Conservation (phyloP, 2,113 vertebrate species). For the Forbesichthys papilliferus region DNA sequence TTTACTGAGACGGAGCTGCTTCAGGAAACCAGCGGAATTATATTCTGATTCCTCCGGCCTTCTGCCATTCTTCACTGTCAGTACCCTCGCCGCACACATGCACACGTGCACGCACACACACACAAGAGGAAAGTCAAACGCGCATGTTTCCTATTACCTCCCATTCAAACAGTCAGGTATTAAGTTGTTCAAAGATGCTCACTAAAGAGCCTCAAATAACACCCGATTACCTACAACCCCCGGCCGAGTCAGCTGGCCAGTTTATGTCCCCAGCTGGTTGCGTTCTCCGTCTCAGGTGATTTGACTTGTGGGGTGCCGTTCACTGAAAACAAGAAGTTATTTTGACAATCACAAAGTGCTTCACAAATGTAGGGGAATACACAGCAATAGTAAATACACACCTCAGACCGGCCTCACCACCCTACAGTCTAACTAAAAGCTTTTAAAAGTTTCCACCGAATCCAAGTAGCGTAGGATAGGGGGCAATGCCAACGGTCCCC, state of each 20-base stretch:
- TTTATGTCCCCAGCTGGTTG: conserved; percentile 54
- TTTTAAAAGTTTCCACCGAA: no score
- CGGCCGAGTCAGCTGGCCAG: conserved; percentile 48
- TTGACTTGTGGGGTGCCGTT: conserved; percentile 52
- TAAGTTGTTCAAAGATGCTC: conserved; percentile 64
- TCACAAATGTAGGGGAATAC: no score
- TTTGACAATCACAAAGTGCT: no score
- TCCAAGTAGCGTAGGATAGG: no score
- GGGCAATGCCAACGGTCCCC: no score
- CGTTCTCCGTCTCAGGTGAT: conserved; percentile 54
- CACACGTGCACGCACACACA: conserved; percentile 16
- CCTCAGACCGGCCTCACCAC: no score
- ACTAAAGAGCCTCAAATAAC: conserved; percentile 58
- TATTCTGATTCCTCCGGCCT: conserved; percentile 16
- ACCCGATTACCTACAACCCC: conserved; percentile 60
- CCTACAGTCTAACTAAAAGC: no score
- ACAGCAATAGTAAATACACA: no score
- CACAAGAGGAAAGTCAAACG: background rate
- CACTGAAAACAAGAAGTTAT: background rate
- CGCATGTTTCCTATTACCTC: conserved; percentile 72
- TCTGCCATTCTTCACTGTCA: conserved; percentile 15
- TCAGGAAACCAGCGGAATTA: conserved; percentile 33
- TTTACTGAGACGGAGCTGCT: conserved; percentile 6
- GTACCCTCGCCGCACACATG: conserved; percentile 11
- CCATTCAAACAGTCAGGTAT: conserved; percentile 40